Base-by-base conservation (phyloP, 1,140 invertebrate genomes). In the Paraescarpia echinospica region DNA sequence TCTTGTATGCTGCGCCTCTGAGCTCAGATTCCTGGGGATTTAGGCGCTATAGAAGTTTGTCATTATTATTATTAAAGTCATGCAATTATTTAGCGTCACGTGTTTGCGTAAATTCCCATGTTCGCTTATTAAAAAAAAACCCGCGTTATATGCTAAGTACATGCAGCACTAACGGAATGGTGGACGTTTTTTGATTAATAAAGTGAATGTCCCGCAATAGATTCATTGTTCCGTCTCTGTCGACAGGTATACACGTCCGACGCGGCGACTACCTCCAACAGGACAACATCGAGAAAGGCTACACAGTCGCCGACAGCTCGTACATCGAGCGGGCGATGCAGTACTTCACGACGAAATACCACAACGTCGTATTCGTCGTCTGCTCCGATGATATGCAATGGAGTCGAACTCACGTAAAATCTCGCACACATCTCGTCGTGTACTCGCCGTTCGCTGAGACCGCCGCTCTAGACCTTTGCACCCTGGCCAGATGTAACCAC, bases 391-490 rank as follows among this genome's bases (percentile, higher is more conserved):
- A 94, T 34, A 93, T 93, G 0, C 89, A 48, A 0, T 95, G 95
- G 95, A 35, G 34, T 9, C 48, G 91, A 90, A 89, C 93, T 35
- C 35, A 92, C 90, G 34, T 93, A 33, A 33, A 88, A 34, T 90
- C 92, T 34, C 22, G 27, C 88, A 91, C 35, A 9, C 31, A 35
- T 59, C 33, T 91, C 31, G 89, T 93, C 59, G 35, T 92, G 18
- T 92, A 48, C 33, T 91, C 92, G 33, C 41, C 41, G 34, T 92
- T 77, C 33, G 27, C n/a, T 0, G 27, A 35, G 35, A 34, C 6
- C 22, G 18, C n/a, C 33, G 89, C 92, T 1, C 48, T 91, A 27
- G 97, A 97, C 95, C 94, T 97, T 92, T 97, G 97, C 34, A 96
- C 97, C 88, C 95, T 97, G 94, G 96, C 97, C 31, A 95, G 96